These are phyloP conservation scores for Toxotes jaculatrix DNA, from an alignment of 2,113 vertebrate species.

Conservation along the genomic window DNA sequence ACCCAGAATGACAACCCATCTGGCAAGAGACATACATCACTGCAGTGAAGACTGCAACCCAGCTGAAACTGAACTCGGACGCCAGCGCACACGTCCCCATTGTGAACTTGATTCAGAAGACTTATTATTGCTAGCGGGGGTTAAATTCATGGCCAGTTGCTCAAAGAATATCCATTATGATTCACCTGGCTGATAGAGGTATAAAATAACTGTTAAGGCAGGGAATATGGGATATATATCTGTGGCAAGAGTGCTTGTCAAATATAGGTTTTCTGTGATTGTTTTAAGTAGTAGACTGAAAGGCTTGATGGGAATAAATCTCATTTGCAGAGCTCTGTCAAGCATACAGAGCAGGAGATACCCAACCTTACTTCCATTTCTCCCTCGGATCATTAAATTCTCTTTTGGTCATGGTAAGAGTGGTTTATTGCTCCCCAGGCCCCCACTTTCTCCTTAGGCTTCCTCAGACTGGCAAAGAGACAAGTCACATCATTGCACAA, in stretches of 20 bases:
- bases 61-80: slow-evolving; percentile 25
- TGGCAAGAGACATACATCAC: slow-evolving; percentile 6
- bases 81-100: slow-evolving; percentile 4
- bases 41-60: slow-evolving; percentile 6
- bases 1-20: neutral
- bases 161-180: slow-evolving; percentile 33
- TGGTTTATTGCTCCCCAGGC: slow-evolving; percentile 64
- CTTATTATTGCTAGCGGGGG: slow-evolving; percentile 32
- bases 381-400: slow-evolving; percentile 67
- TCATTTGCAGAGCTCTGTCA: slow-evolving; percentile 52
- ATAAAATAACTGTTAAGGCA: slow-evolving; percentile 29
- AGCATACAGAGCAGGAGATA: slow-evolving; percentile 58
- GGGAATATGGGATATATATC: slow-evolving; percentile 10
- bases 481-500: slow-evolving; percentile 30
- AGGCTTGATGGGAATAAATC: slow-evolving; percentile 63
- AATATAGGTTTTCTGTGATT: slow-evolving; percentile 55
- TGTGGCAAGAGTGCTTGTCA: slow-evolving; percentile 27
- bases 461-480: slow-evolving; percentile 33
- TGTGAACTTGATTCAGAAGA: slow-evolving; percentile 31
- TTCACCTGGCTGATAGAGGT: slow-evolving; percentile 40
- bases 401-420: slow-evolving; percentile 66
- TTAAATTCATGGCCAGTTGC: slow-evolving; percentile 43
- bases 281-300: slow-evolving; percentile 55
- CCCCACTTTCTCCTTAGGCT: slow-evolving; percentile 34
- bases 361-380: slow-evolving; percentile 51